Percentiles rank a stretch among this genome's conserved stretches.
phyloP scores from a whole-genome alignment of 2,888 invertebrate species.

The Octodonta nipae region DNA sequence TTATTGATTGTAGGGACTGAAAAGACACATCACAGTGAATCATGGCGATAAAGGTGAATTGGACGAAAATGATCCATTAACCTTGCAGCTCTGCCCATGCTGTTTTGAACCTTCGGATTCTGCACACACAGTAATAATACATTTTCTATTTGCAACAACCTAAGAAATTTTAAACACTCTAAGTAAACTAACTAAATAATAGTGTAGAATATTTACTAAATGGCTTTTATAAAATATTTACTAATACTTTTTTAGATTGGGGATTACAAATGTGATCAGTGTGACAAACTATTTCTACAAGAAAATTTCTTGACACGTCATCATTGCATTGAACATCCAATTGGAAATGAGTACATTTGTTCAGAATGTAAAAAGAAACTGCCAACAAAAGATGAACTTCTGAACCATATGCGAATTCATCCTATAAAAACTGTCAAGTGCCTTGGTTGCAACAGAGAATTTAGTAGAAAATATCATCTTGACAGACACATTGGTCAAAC shows the following conservation, averaged over 20 bases:
- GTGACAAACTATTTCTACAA: constrained; percentile 60
- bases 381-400: constrained; percentile 45
- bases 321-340: constrained; percentile 54
- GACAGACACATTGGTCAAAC: constrained; percentile 54
- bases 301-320: constrained; percentile 54
- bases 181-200: too few species aligned
- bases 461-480: constrained; percentile 64
- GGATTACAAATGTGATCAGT: constrained; percentile 43
- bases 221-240: too few species aligned
- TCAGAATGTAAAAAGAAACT: constrained; percentile 54
- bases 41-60: constrained; percentile 16
- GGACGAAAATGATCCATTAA: constrained; percentile 28
- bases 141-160: too few species aligned
- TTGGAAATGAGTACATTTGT: constrained; percentile 46
- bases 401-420: constrained; percentile 54
- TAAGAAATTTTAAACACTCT: too few species aligned
- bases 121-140: constrained; percentile 38
- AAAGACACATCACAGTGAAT: constrained; percentile 31
- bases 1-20: constrained; percentile 31
- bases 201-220: too few species aligned
- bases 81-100: constrained; percentile 40
- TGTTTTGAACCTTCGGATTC: constrained; percentile 44
- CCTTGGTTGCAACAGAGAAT: constrained; percentile 53
- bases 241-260: constrained; percentile 39
- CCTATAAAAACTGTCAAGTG: constrained; percentile 53